Percentiles rank a stretch among this genome's conserved stretches.
These are phyloP conservation scores for Araneus ventricosus DNA, from an alignment of 1,140 invertebrate species.

Conservation along the genomic window DNA sequence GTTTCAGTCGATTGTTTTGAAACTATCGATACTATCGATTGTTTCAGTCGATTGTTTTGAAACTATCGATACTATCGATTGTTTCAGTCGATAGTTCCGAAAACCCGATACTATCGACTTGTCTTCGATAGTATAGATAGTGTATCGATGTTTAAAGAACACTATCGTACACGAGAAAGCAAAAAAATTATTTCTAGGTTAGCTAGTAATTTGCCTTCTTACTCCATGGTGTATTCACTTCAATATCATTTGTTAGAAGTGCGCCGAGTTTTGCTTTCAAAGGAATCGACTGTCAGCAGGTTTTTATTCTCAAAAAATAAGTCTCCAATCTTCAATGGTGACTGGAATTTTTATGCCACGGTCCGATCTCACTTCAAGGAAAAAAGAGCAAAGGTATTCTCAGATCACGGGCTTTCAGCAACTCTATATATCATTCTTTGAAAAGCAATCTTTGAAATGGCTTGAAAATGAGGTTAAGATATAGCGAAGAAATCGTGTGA, in stretches of 20 bases:
- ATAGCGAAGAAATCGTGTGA: neutral
- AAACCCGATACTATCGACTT: too few species aligned
- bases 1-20: too few species aligned
- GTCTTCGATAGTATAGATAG: too few species aligned
- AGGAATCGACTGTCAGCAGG: neutral
- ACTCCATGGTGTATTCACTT: too few species aligned
- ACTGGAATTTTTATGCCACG: neutral
- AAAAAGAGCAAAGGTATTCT: neutral
- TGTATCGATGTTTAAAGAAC: too few species aligned
- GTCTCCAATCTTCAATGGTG: neutral
- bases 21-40: too few species aligned
- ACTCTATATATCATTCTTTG: neutral
- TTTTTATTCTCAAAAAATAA: neutral
- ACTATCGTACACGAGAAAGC: too few species aligned
- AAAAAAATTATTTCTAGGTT: too few species aligned
- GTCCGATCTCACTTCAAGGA: neutral
- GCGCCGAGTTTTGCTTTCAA: neutral
- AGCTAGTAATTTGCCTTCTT: too few species aligned
- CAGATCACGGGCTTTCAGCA: neutral
- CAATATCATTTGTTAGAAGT: neutral
- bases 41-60: too few species aligned
- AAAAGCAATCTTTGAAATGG: conserved; percentile 15
- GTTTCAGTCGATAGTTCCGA: too few species aligned
- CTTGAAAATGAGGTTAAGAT: conserved; percentile 1
- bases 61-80: too few species aligned